Conservation (phyloP, 2,797 vertebrate genomes). For the Schizopygopsis malacanthus region DNA sequence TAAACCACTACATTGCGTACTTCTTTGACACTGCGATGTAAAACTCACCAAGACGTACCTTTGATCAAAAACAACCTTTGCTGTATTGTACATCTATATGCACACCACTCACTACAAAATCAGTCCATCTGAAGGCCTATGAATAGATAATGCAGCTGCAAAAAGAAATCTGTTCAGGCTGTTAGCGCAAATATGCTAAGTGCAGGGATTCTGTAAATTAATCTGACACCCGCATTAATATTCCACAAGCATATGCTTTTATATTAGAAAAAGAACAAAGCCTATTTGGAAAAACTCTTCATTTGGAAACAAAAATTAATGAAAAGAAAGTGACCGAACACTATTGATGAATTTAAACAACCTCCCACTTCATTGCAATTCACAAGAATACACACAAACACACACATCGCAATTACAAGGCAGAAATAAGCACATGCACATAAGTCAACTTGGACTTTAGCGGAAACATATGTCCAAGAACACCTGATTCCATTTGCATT, state of each 20-base stretch:
- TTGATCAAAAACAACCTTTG: slow-evolving; percentile 54
- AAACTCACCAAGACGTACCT: slow-evolving; percentile 32
- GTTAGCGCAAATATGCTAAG: slow-evolving; percentile 64
- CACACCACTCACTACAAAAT: slow-evolving; percentile 32
- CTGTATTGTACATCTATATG: slow-evolving; percentile 34
- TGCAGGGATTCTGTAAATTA: slow-evolving; percentile 69
- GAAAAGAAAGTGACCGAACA: slow-evolving; percentile 76
- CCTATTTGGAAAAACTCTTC: slow-evolving; percentile 79
- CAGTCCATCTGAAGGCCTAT: slow-evolving; percentile 49
- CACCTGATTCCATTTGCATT: slow-evolving; percentile 70
- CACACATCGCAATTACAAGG: slow-evolving; percentile 13
- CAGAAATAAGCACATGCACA: slow-evolving; percentile 4
- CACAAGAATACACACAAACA: slow-evolving; percentile 51
- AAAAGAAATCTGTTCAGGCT: slow-evolving; percentile 57
- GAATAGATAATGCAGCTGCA: slow-evolving; percentile 64
- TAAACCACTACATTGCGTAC: slow-evolving; percentile 18
- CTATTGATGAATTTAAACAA: slow-evolving; percentile 78
- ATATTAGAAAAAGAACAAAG: slow-evolving; percentile 72
- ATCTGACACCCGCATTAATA: slow-evolving; percentile 74
- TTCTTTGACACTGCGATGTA: slow-evolving; percentile 11
- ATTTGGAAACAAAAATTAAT: slow-evolving; percentile 80
- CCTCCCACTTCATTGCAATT: slow-evolving; percentile 51
- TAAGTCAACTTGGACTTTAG: slow-evolving; percentile 47
- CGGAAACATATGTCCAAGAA: neutral
- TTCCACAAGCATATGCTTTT: slow-evolving; percentile 73